These are phyloP conservation scores for Rhopalosiphum nymphaeae DNA, from an alignment of 2,888 invertebrate genomes.

Conservation along the genomic window DNA sequence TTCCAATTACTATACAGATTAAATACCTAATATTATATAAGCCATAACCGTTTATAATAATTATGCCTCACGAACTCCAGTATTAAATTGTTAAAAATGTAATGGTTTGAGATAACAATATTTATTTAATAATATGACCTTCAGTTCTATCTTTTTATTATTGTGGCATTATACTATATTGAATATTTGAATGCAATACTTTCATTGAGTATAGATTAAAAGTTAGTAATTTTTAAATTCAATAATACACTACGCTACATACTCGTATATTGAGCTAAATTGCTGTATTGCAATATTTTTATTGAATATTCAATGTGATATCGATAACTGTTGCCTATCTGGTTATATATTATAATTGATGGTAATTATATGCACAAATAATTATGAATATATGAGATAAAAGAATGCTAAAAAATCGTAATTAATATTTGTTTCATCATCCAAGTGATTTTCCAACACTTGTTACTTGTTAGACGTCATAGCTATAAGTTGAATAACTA, in stretches of 20 bases:
- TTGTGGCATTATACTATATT: background rate
- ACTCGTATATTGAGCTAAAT: background rate
- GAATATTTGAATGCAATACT: background rate
- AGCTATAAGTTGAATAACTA: background rate
- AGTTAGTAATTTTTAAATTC: background rate
- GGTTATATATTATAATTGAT: background rate
- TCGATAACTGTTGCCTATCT: background rate
- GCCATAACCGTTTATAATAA: background rate
- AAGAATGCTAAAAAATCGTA: background rate
- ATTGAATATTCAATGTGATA: background rate
- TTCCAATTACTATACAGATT: too few relatives aligned
- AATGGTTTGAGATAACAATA: constrained; percentile 27
- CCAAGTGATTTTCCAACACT: background rate
- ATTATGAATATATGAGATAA: background rate
- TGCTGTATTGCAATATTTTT: background rate
- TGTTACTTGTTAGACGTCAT: background rate
- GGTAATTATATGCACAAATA: constrained; percentile 2
- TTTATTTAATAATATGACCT: constrained; percentile 35
- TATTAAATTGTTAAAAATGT: background rate
- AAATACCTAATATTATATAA: too few relatives aligned
- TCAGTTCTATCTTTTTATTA: background rate
- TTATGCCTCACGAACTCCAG: background rate
- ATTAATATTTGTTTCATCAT: constrained; percentile 15
- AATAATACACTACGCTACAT: background rate
- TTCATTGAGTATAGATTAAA: constrained; percentile 1